phyloP scores from a whole-genome alignment of 2,888 invertebrate genomes.

The Notocelia uddmanniana region DNA sequence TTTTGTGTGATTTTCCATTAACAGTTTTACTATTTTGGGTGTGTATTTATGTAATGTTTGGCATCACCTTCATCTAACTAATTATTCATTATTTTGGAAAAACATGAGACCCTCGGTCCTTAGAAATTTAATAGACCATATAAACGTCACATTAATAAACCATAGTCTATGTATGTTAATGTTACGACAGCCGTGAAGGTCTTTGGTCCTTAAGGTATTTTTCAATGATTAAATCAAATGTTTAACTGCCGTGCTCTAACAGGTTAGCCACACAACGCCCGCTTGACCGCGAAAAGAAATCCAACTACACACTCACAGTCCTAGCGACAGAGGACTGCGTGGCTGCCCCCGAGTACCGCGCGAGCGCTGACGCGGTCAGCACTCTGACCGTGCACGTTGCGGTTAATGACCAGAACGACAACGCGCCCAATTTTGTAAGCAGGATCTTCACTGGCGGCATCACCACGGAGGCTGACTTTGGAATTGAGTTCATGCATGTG shows the following conservation, averaged over 20 bases:
- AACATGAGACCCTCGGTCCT: too few relatives aligned
- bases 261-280: conserved; percentile 68
- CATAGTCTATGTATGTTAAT: too few relatives aligned
- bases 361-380: conserved; percentile 88
- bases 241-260: conserved; percentile 12
- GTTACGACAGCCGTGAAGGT: too few relatives aligned
- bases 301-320: conserved; percentile 87
- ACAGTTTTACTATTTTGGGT: too few relatives aligned
- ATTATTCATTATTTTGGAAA: too few relatives aligned
- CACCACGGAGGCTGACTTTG: conserved; percentile 96
- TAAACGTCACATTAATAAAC: too few relatives aligned
- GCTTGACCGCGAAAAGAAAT: conserved; percentile 89
- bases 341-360: conserved; percentile 79
- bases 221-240: not conserved
- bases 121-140: too few relatives aligned
- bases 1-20: not conserved
- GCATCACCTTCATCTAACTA: not conserved
- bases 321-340: conserved; percentile 92
- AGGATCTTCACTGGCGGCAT: conserved; percentile 97
- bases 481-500: conserved; percentile 93
- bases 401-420: conserved; percentile 96
- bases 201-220: too few relatives aligned
- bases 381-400: conserved; percentile 89
- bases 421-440: conserved; percentile 93
- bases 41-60: too few relatives aligned